A percentile compares a stretch with the other conserved stretches of the same genome.
phyloP scores from a whole-genome alignment of 2,797 vertebrate genomes.

The Pseudomugil gertrudae region DNA sequence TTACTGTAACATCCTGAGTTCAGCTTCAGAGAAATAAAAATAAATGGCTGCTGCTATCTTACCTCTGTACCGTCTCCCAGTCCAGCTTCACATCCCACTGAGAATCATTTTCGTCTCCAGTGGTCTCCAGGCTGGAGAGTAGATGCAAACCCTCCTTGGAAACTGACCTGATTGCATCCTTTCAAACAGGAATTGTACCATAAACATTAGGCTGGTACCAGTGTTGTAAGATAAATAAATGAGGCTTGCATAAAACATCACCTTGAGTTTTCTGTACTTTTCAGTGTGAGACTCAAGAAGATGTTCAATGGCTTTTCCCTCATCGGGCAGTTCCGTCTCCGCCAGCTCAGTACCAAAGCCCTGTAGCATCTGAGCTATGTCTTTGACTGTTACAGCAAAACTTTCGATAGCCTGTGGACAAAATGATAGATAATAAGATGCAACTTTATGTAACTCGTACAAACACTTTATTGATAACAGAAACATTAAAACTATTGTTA shows the following conservation, averaged over 20 bases:
- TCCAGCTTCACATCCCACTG: conserved; percentile 85
- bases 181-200: conserved; percentile 7
- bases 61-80: conserved; percentile 95
- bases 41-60: neutral
- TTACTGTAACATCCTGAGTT: neutral
- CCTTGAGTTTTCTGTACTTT: conserved; percentile 93
- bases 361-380: conserved; percentile 95
- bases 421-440: neutral
- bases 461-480: neutral
- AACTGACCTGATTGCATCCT: conserved; percentile 92
- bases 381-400: conserved; percentile 95
- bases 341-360: conserved; percentile 93
- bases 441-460: conserved; percentile 3
- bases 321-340: conserved; percentile 87
- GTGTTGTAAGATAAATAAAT: neutral
- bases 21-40: neutral
- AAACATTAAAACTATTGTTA: neutral
- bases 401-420: conserved; percentile 91
- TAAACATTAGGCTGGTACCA: neutral
- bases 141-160: conserved; percentile 91
- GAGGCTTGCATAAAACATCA: conserved; percentile 40
- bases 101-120: conserved; percentile 78
- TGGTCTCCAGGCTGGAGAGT: conserved; percentile 87
- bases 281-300: conserved; percentile 88
- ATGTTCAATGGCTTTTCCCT: conserved; percentile 85